Conservation (phyloP, 2,888 invertebrate species). For the Epistrophella euchroma region DNA sequence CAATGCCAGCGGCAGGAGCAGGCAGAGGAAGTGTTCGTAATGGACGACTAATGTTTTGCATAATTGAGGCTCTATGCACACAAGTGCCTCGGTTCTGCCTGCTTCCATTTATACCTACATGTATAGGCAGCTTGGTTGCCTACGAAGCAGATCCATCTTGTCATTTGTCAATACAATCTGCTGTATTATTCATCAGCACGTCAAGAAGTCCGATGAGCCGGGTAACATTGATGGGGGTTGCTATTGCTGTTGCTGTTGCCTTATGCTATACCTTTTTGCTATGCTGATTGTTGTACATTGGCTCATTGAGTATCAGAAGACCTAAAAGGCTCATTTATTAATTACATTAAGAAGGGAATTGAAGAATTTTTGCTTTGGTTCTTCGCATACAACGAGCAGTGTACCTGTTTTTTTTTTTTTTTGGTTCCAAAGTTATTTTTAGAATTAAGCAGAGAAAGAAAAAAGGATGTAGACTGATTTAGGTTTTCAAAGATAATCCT, state of each 20-base stretch:
- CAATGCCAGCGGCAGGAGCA: not conserved
- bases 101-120: not conserved
- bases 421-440: constrained; percentile 31
- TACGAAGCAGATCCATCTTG: constrained; percentile 72
- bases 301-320: constrained; percentile 54
- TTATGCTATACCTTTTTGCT: constrained; percentile 43
- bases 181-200: constrained; percentile 74
- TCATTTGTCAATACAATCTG: constrained; percentile 75
- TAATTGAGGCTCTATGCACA: constrained; percentile 64
- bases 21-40: constrained; percentile 45
- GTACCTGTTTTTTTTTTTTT: not conserved
- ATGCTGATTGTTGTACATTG: constrained; percentile 35
- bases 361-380: not conserved
- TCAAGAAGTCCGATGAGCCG: constrained; percentile 73
- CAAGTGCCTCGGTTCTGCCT: constrained; percentile 42
- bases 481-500: constrained; percentile 15
- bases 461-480: not conserved
- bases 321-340: constrained; percentile 73
- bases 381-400: not conserved
- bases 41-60: constrained; percentile 75
- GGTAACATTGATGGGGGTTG: constrained; percentile 71
- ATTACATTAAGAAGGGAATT: constrained; percentile 48
- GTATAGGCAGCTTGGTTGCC: constrained; percentile 12
- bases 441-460: not conserved
- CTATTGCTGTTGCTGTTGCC: constrained; percentile 7